phyloP scores from a whole-genome alignment of 2,797 vertebrate genomes.

The Neosilurus hyrtlii region DNA sequence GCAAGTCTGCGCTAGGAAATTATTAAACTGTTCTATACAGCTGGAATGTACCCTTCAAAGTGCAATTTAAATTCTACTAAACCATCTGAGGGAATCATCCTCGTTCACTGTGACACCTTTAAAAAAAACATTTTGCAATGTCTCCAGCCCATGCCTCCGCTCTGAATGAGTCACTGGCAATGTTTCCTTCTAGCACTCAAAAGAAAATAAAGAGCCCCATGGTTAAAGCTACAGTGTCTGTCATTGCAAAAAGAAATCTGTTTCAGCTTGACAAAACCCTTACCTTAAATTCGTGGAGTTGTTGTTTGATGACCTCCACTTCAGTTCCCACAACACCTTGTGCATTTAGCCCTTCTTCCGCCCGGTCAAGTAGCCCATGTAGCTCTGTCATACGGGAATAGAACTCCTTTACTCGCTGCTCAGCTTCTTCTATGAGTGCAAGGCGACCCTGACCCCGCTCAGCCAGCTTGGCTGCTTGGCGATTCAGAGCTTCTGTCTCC shows the following conservation, averaged over 20 bases:
- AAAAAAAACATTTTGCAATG: background rate
- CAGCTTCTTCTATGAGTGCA: slow-evolving; percentile 82
- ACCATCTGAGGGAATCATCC: background rate
- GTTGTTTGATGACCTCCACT: slow-evolving; percentile 92
- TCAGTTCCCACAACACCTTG: slow-evolving; percentile 89
- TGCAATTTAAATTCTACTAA: slow-evolving; percentile 3
- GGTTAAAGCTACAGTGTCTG: slow-evolving; percentile 5
- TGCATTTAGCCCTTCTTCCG: slow-evolving; percentile 81
- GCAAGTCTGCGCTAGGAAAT: background rate
- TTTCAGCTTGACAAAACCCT: slow-evolving; percentile 45
- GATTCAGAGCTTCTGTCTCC: slow-evolving; percentile 88
- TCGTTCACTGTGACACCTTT: background rate
- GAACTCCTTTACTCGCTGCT: slow-evolving; percentile 83
- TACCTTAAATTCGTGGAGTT: slow-evolving; percentile 95
- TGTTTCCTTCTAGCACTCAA: background rate
- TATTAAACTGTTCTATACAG: background rate
- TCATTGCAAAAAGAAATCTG: slow-evolving; percentile 11
- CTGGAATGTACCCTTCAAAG: background rate
- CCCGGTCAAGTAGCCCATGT: slow-evolving; percentile 77
- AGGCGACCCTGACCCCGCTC: slow-evolving; percentile 84
- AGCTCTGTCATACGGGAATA: slow-evolving; percentile 81
- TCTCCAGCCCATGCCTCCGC: background rate
- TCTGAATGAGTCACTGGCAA: slow-evolving; percentile 27
- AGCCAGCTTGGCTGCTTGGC: slow-evolving; percentile 85
- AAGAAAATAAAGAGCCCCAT: background rate